Evolutionary conservation across 1,140 invertebrate genomes (phyloP), one percentile per base, ranked within the genome.

Genomic region (Cherax quadricarinatus): DNA sequence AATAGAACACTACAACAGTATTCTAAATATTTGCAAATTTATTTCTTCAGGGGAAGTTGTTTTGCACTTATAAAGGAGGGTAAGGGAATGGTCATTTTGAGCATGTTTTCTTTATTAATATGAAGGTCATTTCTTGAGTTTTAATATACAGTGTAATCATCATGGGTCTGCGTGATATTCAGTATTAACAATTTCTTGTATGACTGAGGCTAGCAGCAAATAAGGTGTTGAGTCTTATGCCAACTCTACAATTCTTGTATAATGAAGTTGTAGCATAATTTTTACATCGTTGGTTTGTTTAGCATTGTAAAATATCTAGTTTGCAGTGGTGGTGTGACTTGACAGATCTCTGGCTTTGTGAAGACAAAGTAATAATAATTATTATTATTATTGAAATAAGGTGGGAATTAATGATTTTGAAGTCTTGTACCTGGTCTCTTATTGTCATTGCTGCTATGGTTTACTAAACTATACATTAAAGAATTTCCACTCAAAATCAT

Each of bases 371-470:
- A 1, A 30, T 30, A 9, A 30, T n/a, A 75, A 1, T 30, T 75
- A 30, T 30, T 75, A 75, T 24, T 30, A 66, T 16, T 66, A 75
- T 4, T 75, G 70, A 30, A 75, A 9, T 4, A 75, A 75, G 70
- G n/a, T 75, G 30, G n/a, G 70, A 75, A 75, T 24, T 75, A 75
- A 75, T 75, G n/a, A 75, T 75, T 21, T 75, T 24, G 70, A n/a
- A 75, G 70, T 75, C 24, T 30, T 7, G 4, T 24, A 75, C 30
- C 30, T 41, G 30, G 24, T 75, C 1, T 24, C 6, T 1, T 75
- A 75, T 30, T 24, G 0, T 75, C n/a, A 75, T 75, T 16, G 24
- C 30, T 30, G 21, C 30, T 30, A 10, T 30, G 12, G 24, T 30
- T 16, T 21, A 2, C 21, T 30, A 30, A 30, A 30, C 7, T 75